Base-by-base conservation (phyloP, 2,888 invertebrate genomes). In the Noctua fimbriata region DNA sequence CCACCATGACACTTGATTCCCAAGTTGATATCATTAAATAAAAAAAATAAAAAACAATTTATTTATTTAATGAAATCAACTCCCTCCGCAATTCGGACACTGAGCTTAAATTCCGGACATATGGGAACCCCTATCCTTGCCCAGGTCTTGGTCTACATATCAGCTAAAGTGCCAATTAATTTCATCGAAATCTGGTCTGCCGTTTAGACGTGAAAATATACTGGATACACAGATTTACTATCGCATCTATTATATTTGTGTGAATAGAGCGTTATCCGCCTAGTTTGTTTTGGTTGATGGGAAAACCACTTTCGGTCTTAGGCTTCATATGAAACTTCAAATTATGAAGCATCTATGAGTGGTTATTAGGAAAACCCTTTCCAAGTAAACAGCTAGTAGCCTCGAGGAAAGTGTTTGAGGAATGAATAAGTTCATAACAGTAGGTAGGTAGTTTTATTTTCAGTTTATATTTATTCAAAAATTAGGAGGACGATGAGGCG, bases 311-410 rank as follows among this genome's bases (percentile, higher is more conserved):
- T 75, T n/a, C 1, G 58, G 16, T 5, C 12, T 18, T 44, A 55
- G 16, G 16, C 49, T 1, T 63, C n/a, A 12, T 24, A 63, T 24
- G 44, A 47, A 49, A 36, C 49, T 69, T 36, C 5, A 21, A 69
- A 49, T 52, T 41, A 74, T 52, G 21, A 41, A 47, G 6, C 32
- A n/a, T 6, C 12, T n/a, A n/a, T n/a, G 32, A 49, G 18, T 69
- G 21, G n/a, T 16, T 9, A 28, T 69, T 32, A 18, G 76, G 63
- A 65, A 76, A 76, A 14, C 18, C 49, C 16, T 47, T 73, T 75
- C 9, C 9, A 0, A 21, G 28, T 70, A 41, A 55, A 69, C 69
- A 69, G 6, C 7, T 49, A 24, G 47, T 21, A 41, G 65, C 14
- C 1, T 41, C 5, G 41, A 65, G 63, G 49, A 41, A 41, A 76